Base-by-base conservation (phyloP, 2,888 invertebrate species). In the Ephialtes manifestator region DNA sequence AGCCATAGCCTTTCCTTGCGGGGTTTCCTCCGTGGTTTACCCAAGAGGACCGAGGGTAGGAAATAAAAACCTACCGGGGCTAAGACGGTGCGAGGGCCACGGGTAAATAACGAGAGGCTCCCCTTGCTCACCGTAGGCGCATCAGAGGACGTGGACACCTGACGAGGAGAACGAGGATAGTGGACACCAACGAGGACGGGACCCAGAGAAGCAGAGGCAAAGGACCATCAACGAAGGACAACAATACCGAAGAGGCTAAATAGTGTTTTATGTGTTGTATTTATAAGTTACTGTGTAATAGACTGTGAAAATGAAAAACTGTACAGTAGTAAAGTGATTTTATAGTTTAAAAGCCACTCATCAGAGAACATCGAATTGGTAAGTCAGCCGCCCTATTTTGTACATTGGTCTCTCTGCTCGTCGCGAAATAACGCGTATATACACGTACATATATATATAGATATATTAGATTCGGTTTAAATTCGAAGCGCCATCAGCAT, bases 331-430 rank as follows among this genome's bases (percentile, higher is more conserved):
- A n/a, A n/a, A 51, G n/a, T 13, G 51, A 51, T 51, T 15, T 51
- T n/a, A 51, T 8, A 55, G 3, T 24, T 55, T 24, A 0, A 20
- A 2, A 60, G 58, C 60, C 31, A 24, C 13, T 60, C 60, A 58
- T 58, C 58, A 28, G 58, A 60, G 15, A 60, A 60, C 60, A 4
- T 60, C 31, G n/a, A 15, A 28, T n/a, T 60, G 60, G 28, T 60
- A 60, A 60, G 60, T 60, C 28, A 58, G 58, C 58, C 58, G 28
- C 58, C 58, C 58, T 13, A 10, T 58, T 7, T 31, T 60, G 60
- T 31, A 60, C 13, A 60, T 60, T 60, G 15, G 60, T 58, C 24
- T 60, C 60, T 60, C 28, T 60, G 60, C 60, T 60, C 60, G 60
- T 60, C 60, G 58, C 8, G 20, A 53, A 18, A 53, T 5, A 18